Conservation (phyloP, 2,888 invertebrate genomes). For the Aphidius colemani region DNA sequence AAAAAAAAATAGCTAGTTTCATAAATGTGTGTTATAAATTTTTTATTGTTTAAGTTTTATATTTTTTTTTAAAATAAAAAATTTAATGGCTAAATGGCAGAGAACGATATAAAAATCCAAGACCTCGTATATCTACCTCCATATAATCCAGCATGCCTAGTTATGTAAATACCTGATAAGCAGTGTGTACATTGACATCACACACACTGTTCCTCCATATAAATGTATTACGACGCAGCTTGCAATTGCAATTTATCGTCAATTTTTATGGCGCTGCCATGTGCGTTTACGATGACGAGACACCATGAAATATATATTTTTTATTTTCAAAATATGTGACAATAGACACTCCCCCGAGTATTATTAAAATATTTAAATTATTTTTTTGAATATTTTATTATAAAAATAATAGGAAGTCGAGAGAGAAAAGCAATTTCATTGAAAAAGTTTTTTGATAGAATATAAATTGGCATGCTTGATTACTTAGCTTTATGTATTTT, state of each 20-base stretch:
- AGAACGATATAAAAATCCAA: constrained; percentile 28
- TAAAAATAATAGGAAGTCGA: not conserved
- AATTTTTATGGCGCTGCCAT: constrained; percentile 23
- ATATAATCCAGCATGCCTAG: constrained; percentile 27
- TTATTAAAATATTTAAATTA: not conserved
- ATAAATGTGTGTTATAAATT: not conserved
- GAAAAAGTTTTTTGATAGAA: no score
- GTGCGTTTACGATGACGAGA: constrained; percentile 20
- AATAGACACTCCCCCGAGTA: not conserved
- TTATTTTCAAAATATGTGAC: constrained; percentile 1
- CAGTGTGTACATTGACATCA: constrained; percentile 21
- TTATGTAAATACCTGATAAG: constrained; percentile 31
- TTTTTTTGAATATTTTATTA: not conserved
- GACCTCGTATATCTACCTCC: constrained; percentile 20
- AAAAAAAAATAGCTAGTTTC: not conserved
- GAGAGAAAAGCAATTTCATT: not conserved
- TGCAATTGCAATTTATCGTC: constrained; percentile 25
- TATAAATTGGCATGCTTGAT: no score
- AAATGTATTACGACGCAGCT: constrained; percentile 18
- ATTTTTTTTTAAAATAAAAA: constrained; percentile 17
- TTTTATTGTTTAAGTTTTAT: not conserved
- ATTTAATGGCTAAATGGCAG: constrained; percentile 27
- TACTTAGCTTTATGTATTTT: no score
- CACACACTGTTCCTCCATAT: constrained; percentile 9
- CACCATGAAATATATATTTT: constrained; percentile 9